Conservation (phyloP, 2,113 vertebrate species). For the Centropristis striata region DNA sequence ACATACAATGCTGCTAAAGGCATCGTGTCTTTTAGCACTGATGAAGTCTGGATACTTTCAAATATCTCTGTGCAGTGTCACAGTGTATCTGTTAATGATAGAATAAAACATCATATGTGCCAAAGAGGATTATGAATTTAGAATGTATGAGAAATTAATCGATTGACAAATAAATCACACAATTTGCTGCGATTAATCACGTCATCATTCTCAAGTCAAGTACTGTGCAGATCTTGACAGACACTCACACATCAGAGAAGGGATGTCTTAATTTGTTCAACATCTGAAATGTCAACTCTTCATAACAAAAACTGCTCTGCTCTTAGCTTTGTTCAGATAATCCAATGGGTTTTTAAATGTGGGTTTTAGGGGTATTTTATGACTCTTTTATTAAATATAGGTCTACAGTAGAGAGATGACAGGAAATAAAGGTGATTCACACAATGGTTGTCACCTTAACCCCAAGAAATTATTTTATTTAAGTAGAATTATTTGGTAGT, state of each 20-base stretch:
- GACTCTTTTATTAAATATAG: neutral
- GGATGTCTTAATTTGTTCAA: neutral
- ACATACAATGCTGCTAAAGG: slow-evolving; percentile 63
- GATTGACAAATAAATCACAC: too few relatives aligned
- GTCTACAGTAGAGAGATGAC: neutral
- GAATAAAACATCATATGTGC: slow-evolving; percentile 17
- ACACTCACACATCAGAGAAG: neutral
- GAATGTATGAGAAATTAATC: neutral
- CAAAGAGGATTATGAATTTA: neutral
- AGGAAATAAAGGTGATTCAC: neutral
- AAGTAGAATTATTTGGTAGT: too few relatives aligned
- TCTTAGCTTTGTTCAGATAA: neutral
- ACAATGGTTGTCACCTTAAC: neutral
- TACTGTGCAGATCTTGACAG: neutral
- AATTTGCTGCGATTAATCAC: too few relatives aligned
- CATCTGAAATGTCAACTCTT: neutral
- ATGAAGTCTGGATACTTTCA: slow-evolving; percentile 73
- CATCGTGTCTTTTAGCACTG: slow-evolving; percentile 83
- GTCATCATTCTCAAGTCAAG: too few relatives aligned
- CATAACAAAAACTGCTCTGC: neutral
- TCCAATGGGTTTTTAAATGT: neutral
- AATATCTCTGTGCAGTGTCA: slow-evolving; percentile 45
- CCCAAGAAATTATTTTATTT: too few relatives aligned
- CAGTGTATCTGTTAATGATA: slow-evolving; percentile 41
- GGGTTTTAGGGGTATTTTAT: neutral